phyloP scores from a whole-genome alignment of 1,140 invertebrate species.

The Drosophila sproati region DNA sequence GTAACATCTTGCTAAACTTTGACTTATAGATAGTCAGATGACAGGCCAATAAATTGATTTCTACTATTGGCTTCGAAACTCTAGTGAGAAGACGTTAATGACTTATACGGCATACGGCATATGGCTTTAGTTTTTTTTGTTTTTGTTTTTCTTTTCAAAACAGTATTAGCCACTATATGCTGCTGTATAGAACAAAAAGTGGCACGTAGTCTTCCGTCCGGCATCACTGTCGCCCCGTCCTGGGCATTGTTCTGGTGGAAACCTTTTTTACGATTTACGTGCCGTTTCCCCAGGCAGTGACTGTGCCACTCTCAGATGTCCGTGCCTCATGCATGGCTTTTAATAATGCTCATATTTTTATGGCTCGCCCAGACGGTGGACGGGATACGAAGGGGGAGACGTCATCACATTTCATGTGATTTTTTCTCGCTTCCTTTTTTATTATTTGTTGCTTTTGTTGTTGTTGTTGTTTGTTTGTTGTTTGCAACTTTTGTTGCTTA shows the following conservation, averaged over 20 bases:
- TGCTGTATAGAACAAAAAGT: background rate
- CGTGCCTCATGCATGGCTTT: slow-evolving; percentile 61
- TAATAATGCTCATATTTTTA: slow-evolving; percentile 82
- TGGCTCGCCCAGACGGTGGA: slow-evolving; percentile 53
- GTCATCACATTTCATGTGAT: slow-evolving; percentile 77
- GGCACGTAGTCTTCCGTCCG: slow-evolving; percentile 23
- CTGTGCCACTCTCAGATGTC: slow-evolving; percentile 41
- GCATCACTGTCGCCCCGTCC: background rate
- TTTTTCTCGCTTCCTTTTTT: slow-evolving; percentile 24
- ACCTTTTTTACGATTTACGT: slow-evolving; percentile 82
- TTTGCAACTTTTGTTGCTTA: slow-evolving; percentile 72
- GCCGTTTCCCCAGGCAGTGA: slow-evolving; percentile 68
- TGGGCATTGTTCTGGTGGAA: slow-evolving; percentile 45
- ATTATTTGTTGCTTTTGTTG: slow-evolving; percentile 7
- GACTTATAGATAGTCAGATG: background rate
- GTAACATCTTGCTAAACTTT: too few species aligned
- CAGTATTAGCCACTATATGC: slow-evolving; percentile 18
- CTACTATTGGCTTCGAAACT: background rate
- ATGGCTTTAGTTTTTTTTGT: slow-evolving; percentile 7
- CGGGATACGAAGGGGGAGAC: slow-evolving; percentile 22
- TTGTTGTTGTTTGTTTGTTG: slow-evolving; percentile 24
- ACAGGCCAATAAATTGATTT: background rate
- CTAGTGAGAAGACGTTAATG: slow-evolving; percentile 39
- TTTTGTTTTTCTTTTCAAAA: slow-evolving; percentile 6
- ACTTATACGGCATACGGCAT: background rate